phyloP scores from a whole-genome alignment of 2,888 invertebrate genomes.

The Papilio elwesi region DNA sequence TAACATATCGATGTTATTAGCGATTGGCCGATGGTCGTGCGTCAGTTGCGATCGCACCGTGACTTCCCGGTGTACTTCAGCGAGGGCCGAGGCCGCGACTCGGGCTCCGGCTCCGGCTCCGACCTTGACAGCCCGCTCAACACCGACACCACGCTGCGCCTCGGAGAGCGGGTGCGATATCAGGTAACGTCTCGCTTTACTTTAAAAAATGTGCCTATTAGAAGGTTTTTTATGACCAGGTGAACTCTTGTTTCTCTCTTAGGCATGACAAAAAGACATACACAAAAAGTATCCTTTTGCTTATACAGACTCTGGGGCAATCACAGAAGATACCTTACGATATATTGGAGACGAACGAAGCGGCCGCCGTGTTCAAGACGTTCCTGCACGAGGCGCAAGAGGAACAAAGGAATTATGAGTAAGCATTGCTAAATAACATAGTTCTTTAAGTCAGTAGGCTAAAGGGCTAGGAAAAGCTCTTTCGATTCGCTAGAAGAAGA shows the following conservation, averaged over 20 bases:
- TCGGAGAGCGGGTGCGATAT: slow-evolving; percentile 71
- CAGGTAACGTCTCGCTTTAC: slow-evolving; percentile 53
- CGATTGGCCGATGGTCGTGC: slow-evolving; percentile 95
- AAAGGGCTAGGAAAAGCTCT: too few relatives aligned
- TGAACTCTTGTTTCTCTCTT: too few relatives aligned
- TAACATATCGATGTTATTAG: slow-evolving; percentile 73
- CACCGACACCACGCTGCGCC: slow-evolving; percentile 71
- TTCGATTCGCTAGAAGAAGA: too few relatives aligned
- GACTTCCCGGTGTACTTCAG: slow-evolving; percentile 97
- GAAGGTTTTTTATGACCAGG: too few relatives aligned
- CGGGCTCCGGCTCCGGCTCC: slow-evolving; percentile 83
- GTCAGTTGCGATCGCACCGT: slow-evolving; percentile 94
- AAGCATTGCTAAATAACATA: slow-evolving; percentile 66
- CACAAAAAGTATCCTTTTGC: not conserved
- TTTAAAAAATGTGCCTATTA: not conserved
- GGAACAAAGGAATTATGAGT: slow-evolving; percentile 96
- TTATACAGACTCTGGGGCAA: slow-evolving; percentile 72
- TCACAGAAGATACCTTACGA: slow-evolving; percentile 94
- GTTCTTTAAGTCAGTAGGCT: too few relatives aligned
- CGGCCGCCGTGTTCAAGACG: slow-evolving; percentile 95
- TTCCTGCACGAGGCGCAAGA: slow-evolving; percentile 96
- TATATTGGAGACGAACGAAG: slow-evolving; percentile 94
- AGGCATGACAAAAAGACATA: too few relatives aligned
- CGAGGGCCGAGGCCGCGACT: slow-evolving; percentile 90
- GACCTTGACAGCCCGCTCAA: slow-evolving; percentile 69